These are phyloP conservation scores for Oceanodroma tethys DNA, from an alignment of 2,113 vertebrate genomes.

Conservation along the genomic window DNA sequence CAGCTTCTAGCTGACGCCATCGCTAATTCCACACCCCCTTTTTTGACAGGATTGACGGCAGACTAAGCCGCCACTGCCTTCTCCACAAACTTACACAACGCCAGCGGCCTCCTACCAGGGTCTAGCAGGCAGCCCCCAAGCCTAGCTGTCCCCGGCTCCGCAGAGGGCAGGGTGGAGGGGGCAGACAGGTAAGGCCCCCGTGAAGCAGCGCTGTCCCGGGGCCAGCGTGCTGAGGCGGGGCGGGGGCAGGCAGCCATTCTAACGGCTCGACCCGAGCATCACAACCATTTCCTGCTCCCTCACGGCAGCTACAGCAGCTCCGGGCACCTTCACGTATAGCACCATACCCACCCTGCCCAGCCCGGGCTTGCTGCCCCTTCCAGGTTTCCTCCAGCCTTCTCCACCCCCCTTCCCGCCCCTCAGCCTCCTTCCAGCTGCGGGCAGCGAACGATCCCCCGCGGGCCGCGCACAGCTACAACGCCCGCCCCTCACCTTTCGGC, in stretches of 20 bases:
- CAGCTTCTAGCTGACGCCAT: constrained; percentile 63
- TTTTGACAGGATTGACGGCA: constrained; percentile 58
- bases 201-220: too few species aligned
- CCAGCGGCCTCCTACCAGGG: rapidly evolving
- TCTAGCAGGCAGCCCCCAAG: rapidly evolving
- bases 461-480: not conserved
- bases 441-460: not conserved
- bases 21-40: constrained; percentile 64
- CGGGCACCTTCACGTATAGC: not conserved
- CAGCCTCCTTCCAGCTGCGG: not conserved
- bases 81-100: not conserved
- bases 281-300: not conserved
- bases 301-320: not conserved
- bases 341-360: not conserved
- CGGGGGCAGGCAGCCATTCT: not conserved
- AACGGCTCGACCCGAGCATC: not conserved
- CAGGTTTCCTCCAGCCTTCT: not conserved
- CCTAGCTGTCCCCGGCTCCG: not conserved
- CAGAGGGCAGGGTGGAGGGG: too few species aligned
- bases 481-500: constrained; percentile 78
- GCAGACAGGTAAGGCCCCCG: not conserved
- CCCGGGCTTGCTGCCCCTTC: not conserved
- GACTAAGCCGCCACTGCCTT: not conserved
- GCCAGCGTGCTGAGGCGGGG: not conserved
- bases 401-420: not conserved